Evolutionary conservation across 2,113 vertebrate genomes (phyloP), one percentile per base, ranked within the genome.

Genomic region (Oxygymnocypris stewartii): DNA sequence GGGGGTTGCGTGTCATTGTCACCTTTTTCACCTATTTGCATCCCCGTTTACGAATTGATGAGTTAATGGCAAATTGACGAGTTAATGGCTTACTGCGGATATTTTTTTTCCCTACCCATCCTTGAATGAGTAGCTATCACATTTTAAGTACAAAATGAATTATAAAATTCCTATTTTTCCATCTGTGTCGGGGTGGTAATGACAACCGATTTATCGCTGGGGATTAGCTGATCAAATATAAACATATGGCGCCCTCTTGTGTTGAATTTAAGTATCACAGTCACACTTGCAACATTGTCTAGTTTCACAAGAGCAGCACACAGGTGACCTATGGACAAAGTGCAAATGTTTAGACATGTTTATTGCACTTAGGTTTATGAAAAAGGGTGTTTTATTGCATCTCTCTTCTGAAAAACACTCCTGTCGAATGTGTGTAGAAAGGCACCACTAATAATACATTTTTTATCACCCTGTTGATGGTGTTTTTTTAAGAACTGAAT

Each of bases 161-260:
- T 20, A 35, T 35, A 31, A 11, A 2, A 42, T 74, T 23, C 10
- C 2, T 14, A 5, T 47, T 75, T 75, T 76, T 25, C 16, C 37
- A 40, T 65, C 40, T 11, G 40, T 81, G n/a, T 47, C 13, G 18
- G 59, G 16, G 35, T 57, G 20, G 20, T 14, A 54, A 47, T 31
- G 59, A 8, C 37, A 20, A 28, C 40, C 28, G 59, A 47, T 82
- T 67, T 67, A 18, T 82, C 65, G 25, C 63, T 31, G 10, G 5
- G 3, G 61, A 13, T 67, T 49, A 23, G 44, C 5, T 6, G 13
- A 31, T 73, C 2, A 82, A 89, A 83, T 42, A 18, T 88, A 37
- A 69, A 5, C 74, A 20, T 42, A 59, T 61, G 69, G 63, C 85
- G 79, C 89, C 87, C 84, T 47, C 89, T 5, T 18, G 87, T 84